A percentile compares a stretch with the other conserved stretches of the same genome.
Evolutionary conservation across 1,140 invertebrate genomes (phyloP).

Genomic region (Sminthurinus signatus): DNA sequence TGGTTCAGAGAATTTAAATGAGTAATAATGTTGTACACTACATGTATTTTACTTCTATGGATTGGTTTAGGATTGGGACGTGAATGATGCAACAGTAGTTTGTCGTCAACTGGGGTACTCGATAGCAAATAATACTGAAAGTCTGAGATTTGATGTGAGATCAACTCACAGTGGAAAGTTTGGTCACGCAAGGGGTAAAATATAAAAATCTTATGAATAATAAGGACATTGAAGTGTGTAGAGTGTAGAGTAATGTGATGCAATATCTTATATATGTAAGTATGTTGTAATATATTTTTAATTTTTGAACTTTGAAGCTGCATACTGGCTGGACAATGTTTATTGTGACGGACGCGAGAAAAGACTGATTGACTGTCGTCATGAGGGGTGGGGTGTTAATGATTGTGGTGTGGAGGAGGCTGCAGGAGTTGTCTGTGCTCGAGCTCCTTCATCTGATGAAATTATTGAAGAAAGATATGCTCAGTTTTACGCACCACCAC

Average conservation of each 20-base stretch:
- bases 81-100: constrained; percentile 64
- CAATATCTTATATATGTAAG: too few species aligned
- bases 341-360: constrained; percentile 72
- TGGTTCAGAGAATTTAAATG: too few species aligned
- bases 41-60: too few species aligned
- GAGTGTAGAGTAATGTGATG: too few species aligned
- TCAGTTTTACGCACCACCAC: constrained; percentile 16
- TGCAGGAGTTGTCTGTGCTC: constrained; percentile 68
- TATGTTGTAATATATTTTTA: background rate
- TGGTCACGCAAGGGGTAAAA: constrained; percentile 64
- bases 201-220: background rate
- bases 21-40: too few species aligned
- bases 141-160: constrained; percentile 43
- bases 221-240: background rate
- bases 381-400: constrained; percentile 71
- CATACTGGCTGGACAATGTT: constrained; percentile 84
- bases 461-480: constrained; percentile 40
- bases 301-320: constrained; percentile 49
- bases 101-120: constrained; percentile 70
- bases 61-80: too few species aligned
- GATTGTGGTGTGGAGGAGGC: constrained; percentile 71
- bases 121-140: constrained; percentile 44
- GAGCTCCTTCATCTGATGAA: constrained; percentile 24
- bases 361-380: constrained; percentile 63
- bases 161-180: constrained; percentile 66